Evolutionary conservation across 2,113 vertebrate species (phyloP), one percentile per base, ranked within the genome.

Genomic region (Orthonyx spaldingii): DNA sequence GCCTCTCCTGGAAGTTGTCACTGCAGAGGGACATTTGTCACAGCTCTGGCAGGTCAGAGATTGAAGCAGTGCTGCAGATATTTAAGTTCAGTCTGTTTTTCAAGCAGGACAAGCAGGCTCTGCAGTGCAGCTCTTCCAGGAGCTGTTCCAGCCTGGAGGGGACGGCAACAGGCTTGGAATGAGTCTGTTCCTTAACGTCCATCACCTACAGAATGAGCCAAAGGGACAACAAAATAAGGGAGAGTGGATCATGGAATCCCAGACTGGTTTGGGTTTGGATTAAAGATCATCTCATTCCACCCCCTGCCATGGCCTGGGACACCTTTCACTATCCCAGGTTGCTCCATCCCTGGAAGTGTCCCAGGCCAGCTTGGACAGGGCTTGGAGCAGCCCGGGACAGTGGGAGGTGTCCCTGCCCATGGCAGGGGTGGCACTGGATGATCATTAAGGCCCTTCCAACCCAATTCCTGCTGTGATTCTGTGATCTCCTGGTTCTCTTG

Each of bases 381-480:
- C 28, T 55, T 44, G 41, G 49, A 63, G 33, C 11, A 63, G 5
- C 24, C 41, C 64, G 65, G 57, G 5, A 26, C 15, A 47, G 42
- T 22, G 49, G 66, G 0, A 87, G 16, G 14, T 71, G 56, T 41
- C 75, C 65, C 56, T 87, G 56, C n/a, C 76, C 65, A 17, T 30
- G 28, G 64, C 84, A 55, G 47, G 33, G 9, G 24, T 56, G 74
- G 23, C 13, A 5, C 24, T 47, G 65, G 49, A 1, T 41, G 65
- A 8, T 10, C 0, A 30, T 7, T 42, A 0, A 47, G 19, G 6
- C 41, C 30, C 24, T 72, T 1, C 66, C 56, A 16, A 2, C 50
- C 42, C 57, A 32, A 20, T 27, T 41, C 75, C 50, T 56, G 26
- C 66, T 15, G 17, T 18, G 35, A 41, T 3, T 32, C 50, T 21